These are phyloP conservation scores for Rhagoletis zephyria DNA, from an alignment of 1,140 invertebrate genomes.

Conservation along the genomic window DNA sequence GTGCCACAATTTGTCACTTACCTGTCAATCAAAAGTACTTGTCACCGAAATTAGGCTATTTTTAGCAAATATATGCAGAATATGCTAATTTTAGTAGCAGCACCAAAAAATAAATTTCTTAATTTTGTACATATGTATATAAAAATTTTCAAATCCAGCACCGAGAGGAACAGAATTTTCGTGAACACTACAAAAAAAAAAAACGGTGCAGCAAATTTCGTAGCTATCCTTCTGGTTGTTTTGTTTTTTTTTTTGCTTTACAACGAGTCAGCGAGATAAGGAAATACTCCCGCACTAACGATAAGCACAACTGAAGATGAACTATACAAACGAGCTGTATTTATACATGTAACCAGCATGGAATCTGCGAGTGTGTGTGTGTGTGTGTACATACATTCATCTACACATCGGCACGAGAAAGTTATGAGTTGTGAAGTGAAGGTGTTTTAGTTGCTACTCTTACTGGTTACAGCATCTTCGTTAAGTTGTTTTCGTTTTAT, in stretches of 20 bases:
- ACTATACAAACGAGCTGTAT: constrained; percentile 30
- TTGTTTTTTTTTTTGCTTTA: not conserved
- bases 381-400: not conserved
- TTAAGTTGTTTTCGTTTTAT: not conserved
- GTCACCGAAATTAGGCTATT: constrained; percentile 33
- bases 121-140: not conserved
- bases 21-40: constrained; percentile 3
- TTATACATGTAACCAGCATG: not conserved
- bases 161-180: not conserved
- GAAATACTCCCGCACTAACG: constrained; percentile 3
- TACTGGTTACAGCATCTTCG: not conserved
- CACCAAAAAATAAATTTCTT: not conserved
- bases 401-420: not conserved
- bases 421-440: not conserved
- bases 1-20: constrained; percentile 17
- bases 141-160: not conserved
- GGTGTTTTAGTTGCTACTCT: not conserved
- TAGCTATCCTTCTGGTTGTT: not conserved
- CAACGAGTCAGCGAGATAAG: not conserved
- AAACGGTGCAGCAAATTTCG: not conserved
- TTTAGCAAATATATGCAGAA: not conserved
- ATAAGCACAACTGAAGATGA: constrained; percentile 24
- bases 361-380: not conserved
- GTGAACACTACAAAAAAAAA: not conserved
- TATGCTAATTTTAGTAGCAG: constrained; percentile 10